A percentile compares a stretch with the other conserved stretches of the same genome.
Conservation (phyloP, 2,888 invertebrate species). For the Stegana nigrithorax region DNA sequence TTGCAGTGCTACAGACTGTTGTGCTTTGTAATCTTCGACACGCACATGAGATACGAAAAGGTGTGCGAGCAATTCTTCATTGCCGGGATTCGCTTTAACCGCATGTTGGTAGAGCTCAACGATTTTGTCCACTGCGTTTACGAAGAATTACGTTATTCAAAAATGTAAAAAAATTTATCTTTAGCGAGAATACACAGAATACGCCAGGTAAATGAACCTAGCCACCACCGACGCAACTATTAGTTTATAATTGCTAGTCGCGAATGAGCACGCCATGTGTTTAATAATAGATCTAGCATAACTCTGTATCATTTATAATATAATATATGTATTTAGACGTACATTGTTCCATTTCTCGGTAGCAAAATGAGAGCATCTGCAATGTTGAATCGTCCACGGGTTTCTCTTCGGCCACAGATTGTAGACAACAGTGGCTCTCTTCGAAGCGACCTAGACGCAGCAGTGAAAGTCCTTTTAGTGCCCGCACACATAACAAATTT, state of each 20-base stretch:
- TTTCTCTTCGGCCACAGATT: slow-evolving; percentile 80
- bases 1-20: slow-evolving; percentile 89
- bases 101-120: slow-evolving; percentile 91
- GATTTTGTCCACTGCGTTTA: slow-evolving; percentile 87
- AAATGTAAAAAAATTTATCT: background rate
- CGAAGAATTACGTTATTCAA: background rate
- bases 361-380: slow-evolving; percentile 95
- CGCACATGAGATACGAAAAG: slow-evolving; percentile 97
- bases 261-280: no score
- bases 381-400: slow-evolving; percentile 93
- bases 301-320: no score
- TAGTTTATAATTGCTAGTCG: no score
- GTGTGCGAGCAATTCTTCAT: slow-evolving; percentile 92
- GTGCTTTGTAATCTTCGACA: slow-evolving; percentile 87
- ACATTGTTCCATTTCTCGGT: slow-evolving; percentile 92
- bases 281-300: no score
- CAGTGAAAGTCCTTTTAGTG: slow-evolving; percentile 91
- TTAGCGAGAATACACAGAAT: slow-evolving; percentile 27
- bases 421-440: slow-evolving; percentile 82
- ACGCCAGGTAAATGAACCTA: slow-evolving; percentile 34
- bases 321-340: slow-evolving; percentile 41
- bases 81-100: slow-evolving; percentile 84
- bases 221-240: no score
- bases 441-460: slow-evolving; percentile 86
- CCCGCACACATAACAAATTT: slow-evolving; percentile 87